A percentile compares a stretch with the other conserved stretches of the same genome.
Evolutionary conservation across 2,113 vertebrate genomes (phyloP).

Genomic region (Nesoenas mayeri): DNA sequence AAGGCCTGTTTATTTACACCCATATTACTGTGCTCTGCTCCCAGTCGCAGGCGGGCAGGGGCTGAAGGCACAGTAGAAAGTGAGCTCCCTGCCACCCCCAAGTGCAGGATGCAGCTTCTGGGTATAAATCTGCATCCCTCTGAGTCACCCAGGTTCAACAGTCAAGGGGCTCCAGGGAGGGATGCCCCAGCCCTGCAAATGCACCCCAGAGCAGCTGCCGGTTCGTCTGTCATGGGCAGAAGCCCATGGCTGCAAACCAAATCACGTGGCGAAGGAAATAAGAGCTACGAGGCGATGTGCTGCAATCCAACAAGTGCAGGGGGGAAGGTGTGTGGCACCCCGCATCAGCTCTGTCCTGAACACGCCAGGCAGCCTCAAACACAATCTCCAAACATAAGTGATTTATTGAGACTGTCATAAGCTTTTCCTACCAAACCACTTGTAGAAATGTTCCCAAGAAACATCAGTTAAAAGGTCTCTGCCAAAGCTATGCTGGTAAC

Average conservation of each 20-base stretch:
- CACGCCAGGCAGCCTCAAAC: background rate
- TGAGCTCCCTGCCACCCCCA: background rate
- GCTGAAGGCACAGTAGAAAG: background rate
- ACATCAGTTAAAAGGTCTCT: background rate
- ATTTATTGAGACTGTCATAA: slow-evolving; percentile 37
- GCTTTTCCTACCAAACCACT: slow-evolving; percentile 57
- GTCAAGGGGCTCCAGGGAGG: background rate
- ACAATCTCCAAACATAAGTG: background rate
- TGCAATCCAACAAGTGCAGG: background rate
- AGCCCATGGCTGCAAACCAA: background rate
- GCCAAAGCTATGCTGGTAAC: slow-evolving; percentile 53
- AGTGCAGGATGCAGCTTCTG: background rate
- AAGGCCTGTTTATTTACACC: background rate
- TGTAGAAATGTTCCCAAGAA: slow-evolving; percentile 1
- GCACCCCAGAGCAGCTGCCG: background rate
- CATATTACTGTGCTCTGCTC: accelerated
- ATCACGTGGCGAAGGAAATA: accelerated
- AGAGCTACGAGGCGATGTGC: background rate
- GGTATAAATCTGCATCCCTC: background rate
- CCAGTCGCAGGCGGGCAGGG: accelerated
- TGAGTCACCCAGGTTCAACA: background rate
- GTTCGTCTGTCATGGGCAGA: background rate
- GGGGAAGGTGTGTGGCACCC: background rate
- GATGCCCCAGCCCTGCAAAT: background rate
- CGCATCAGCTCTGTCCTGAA: background rate